A percentile compares a stretch with the other conserved stretches of the same genome.
Conservation (phyloP, 2,888 invertebrate species). For the Zootermopsis nevadensis region DNA sequence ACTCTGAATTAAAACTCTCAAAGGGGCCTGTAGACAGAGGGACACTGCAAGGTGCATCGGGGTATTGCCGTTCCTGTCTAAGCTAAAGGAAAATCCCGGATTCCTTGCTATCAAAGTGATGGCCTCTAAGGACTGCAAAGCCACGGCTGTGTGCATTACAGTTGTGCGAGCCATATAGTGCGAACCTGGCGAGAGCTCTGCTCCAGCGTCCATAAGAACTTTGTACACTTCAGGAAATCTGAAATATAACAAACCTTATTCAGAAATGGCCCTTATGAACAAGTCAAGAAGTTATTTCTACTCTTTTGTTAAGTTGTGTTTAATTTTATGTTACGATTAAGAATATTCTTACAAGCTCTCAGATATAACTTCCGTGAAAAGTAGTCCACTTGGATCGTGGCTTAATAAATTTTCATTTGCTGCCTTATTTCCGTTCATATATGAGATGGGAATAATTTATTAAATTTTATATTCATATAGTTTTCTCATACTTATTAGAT, state of each 20-base stretch:
- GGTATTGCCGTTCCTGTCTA: slow-evolving; percentile 65
- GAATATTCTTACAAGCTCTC: too few species aligned
- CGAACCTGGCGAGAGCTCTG: neutral
- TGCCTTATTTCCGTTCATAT: too few species aligned
- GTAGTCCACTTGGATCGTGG: too few species aligned
- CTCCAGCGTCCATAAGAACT: slow-evolving; percentile 46
- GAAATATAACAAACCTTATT: neutral
- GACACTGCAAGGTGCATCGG: slow-evolving; percentile 68
- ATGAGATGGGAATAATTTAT: too few species aligned
- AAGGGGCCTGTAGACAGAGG: slow-evolving; percentile 63
- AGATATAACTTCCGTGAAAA: too few species aligned
- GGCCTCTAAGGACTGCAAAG: slow-evolving; percentile 63
- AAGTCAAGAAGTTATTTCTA: too few species aligned
- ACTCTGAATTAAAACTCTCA: slow-evolving; percentile 59
- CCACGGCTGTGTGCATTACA: slow-evolving; percentile 68
- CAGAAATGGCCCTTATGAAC: too few species aligned
- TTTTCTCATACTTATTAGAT: too few species aligned
- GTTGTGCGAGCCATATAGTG: slow-evolving; percentile 58
- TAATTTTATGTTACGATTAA: too few species aligned
- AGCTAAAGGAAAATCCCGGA: slow-evolving; percentile 63
- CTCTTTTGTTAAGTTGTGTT: too few species aligned
- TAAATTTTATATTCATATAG: too few species aligned
- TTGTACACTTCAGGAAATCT: slow-evolving; percentile 43
- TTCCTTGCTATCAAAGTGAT: slow-evolving; percentile 63
- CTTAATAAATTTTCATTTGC: too few species aligned